Evolutionary conservation across 2,113 vertebrate genomes (phyloP), one percentile per base, ranked within the genome.

Genomic region (Poeciliopsis retropinna): DNA sequence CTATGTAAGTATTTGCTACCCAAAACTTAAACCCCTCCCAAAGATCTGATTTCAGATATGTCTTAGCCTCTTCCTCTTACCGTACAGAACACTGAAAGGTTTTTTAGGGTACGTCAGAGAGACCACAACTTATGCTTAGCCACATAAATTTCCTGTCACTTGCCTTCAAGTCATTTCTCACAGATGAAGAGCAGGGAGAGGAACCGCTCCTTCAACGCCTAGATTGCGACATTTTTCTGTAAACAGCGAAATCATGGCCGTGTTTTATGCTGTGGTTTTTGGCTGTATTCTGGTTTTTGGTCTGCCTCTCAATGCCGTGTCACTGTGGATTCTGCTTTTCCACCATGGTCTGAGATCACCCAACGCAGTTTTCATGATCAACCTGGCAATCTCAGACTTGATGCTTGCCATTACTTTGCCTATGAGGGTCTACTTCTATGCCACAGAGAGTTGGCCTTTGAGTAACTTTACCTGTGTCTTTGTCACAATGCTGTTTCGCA

Each of bases 351-450:
- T 81, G 30, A 87, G 60, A n/a, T 86, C 87, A 0, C 60, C 91
- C 4, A 84, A 54, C 3, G 66, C 60, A 0, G 62, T 93, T 63
- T 90, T 87, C 73, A 94, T 94, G 89, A 60, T 91, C 61, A 90
- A 94, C 83, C 79, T 93, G 74, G 89, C 84, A 0, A 9, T 87
- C 29, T 92, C 91, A 1, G 93, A 93, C 84, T 75, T 92, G 57
- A 71, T 93, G 78, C 88, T 94, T 6, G 73, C 79, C 69, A 25
- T 89, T 28, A 82, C 91, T 1, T 37, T 94, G 64, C 85, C 89
- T 2, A 22, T 76, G 81, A 88, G 85, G 54, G 75, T 93, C 60
- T 86, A 89, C 81, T 91, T 87, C 71, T 87, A 86, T 5, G 76
- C 86, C n/a, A 87, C 81, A 0, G 72, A 73, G 0, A 54, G 0